Base-by-base conservation (phyloP, 2,888 invertebrate genomes). In the Cremastobaeus sp. region DNA sequence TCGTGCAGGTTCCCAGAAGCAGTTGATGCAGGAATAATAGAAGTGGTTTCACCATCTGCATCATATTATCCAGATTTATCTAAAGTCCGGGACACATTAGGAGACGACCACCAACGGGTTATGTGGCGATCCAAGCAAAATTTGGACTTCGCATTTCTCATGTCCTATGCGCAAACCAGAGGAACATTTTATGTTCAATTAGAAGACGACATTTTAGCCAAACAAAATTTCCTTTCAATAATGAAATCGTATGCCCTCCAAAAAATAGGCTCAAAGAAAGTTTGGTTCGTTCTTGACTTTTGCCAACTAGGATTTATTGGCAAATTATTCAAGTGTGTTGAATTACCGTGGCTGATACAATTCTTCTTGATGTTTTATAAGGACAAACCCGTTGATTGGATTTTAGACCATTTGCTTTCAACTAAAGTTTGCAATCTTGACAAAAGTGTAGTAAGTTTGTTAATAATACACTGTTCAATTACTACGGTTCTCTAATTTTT, bases 331-430 rank as follows among this genome's bases (percentile, higher is more conserved):
- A 94, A 95, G 83, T 94, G 96, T 12, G 92, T 93, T 0, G 95
- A 97, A 83, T 89, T 98, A 15, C 93, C 95, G 0, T 93, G 94
- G 89, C 90, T 98, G 72, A 93, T 96, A 32, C 95, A 96, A 77
- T 98, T 97, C 88, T 94, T 98, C 81, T 93, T 98, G 85, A 94
- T 98, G 92, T 98, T 99, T 86, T 96, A 96, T 88, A 93, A 93
- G 83, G 96, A 98, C 83, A 97, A 98, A 89, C 98, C 99, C 0
- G 97, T 98, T 0, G 98, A 99, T 85, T 99, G 98, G 98, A 90
- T 99, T 3, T 89, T 98, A 8, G 96, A 97, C 81, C 94, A 96
- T 85, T 92, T 97, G 76, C 91, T 98, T 55, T 93, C 93, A 65
- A 96, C 96, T 2, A 95, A 95, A 88, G 93, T 94, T n/a, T 99